These are phyloP conservation scores for Calvadosia cruxmelitensis DNA, from an alignment of 30 jellyfish, hydroid and myxozoan species.

Conservation along the genomic window DNA sequence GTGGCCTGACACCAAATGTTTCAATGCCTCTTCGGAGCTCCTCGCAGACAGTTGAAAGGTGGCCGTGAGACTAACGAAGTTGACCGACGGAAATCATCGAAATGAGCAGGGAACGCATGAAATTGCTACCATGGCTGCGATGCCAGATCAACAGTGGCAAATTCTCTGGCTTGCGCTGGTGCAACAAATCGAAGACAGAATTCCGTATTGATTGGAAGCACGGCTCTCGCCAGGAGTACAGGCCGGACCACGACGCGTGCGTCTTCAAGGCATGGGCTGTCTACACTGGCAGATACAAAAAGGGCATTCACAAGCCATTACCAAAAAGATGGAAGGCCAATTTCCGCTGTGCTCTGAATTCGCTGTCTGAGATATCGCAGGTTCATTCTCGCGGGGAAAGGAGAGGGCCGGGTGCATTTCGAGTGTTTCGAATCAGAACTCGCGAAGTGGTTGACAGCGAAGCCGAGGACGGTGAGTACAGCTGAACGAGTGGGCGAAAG, in stretches of 20 bases:
- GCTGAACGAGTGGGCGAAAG: too few species aligned
- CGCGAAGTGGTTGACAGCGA: too few species aligned
- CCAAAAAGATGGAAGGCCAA: slow-evolving; percentile 88
- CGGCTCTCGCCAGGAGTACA: slow-evolving; percentile 90
- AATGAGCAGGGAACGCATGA: slow-evolving; percentile 40
- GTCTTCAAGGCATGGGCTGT: slow-evolving; percentile 78
- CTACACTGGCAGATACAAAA: slow-evolving; percentile 59
- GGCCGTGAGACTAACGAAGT: too few species aligned
- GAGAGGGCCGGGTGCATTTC: slow-evolving; percentile 64
- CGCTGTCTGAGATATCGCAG: slow-evolving; percentile 41
- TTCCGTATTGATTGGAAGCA: slow-evolving; percentile 80
- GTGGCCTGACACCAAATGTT: too few species aligned
- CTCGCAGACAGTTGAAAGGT: too few species aligned
- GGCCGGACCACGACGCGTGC: slow-evolving; percentile 53
- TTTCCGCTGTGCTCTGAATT: slow-evolving; percentile 80
- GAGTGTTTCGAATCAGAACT: slow-evolving; percentile 36
- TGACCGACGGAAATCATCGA: background rate
- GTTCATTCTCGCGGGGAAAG: slow-evolving; percentile 41
- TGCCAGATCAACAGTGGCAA: slow-evolving; percentile 41
- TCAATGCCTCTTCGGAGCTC: too few species aligned
- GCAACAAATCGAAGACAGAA: slow-evolving; percentile 22
- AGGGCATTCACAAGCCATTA: slow-evolving; percentile 7
- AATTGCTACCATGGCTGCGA: slow-evolving; percentile 62
- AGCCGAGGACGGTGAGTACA: too few species aligned
- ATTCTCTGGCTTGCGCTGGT: slow-evolving; percentile 62